These are phyloP conservation scores for Martes flavigula DNA, from an alignment of 2,797 vertebrate genomes.

Conservation along the genomic window DNA sequence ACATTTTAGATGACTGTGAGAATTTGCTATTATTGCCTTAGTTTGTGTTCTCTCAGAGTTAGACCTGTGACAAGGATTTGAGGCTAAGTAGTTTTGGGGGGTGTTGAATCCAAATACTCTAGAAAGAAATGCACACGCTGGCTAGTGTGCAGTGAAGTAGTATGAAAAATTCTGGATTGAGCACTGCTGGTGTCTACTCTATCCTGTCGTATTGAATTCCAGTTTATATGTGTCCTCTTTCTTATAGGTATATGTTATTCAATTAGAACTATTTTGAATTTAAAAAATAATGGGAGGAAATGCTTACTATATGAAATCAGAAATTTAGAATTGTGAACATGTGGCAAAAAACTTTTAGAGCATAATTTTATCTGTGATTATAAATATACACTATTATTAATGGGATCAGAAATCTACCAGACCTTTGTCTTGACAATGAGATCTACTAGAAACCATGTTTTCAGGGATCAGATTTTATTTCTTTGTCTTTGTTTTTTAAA, in stretches of 20 bases:
- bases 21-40: neutral
- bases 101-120: neutral
- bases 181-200: accelerated
- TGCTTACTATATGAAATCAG: neutral
- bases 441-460: neutral
- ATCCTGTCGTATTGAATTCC: neutral
- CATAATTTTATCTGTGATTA: neutral
- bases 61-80: neutral
- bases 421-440: neutral
- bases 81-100: neutral
- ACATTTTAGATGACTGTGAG: neutral
- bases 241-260: neutral
- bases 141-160: no score
- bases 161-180: accelerated
- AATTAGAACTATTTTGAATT: neutral
- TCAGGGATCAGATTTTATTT: neutral
- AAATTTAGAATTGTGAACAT: neutral
- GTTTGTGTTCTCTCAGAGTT: neutral
- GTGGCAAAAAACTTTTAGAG: neutral
- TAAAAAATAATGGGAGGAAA: neutral
- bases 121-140: neutral
- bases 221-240: accelerated
- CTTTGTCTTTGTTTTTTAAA: no score
- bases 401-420: neutral
- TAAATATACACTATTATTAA: neutral